Evolutionary conservation across 2,888 invertebrate genomes (phyloP).

Genomic region (Noctua janthina): DNA sequence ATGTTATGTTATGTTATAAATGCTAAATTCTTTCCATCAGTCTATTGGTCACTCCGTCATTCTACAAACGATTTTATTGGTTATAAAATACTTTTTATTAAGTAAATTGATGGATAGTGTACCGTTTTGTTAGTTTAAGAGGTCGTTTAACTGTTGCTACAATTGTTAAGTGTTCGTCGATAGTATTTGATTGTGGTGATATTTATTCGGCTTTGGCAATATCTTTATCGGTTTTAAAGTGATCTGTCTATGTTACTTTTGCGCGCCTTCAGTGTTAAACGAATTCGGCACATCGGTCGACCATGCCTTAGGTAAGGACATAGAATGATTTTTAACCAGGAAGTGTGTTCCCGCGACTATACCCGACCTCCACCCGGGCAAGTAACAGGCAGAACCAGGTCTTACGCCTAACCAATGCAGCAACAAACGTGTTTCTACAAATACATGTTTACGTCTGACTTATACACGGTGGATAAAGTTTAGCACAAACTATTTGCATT

Average conservation of each 20-base stretch:
- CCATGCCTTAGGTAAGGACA: not conserved
- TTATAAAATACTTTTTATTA: slow-evolving; percentile 64
- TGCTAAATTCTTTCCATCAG: not conserved
- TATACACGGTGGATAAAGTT: slow-evolving; percentile 47
- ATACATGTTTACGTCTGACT: slow-evolving; percentile 16
- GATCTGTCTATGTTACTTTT: slow-evolving; percentile 15
- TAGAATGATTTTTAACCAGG: not conserved
- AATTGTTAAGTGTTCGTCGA: slow-evolving; percentile 40
- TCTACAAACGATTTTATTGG: slow-evolving; percentile 63
- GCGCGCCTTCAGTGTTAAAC: too few species aligned
- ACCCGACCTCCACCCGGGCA: not conserved
- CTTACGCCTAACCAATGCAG: slow-evolving; percentile 1
- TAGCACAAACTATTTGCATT: slow-evolving; percentile 59
- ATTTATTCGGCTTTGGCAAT: slow-evolving; percentile 44
- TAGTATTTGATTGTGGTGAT: slow-evolving; percentile 33
- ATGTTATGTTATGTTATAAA: not conserved
- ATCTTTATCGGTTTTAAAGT: slow-evolving; percentile 41
- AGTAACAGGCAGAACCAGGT: not conserved
- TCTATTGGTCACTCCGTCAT: slow-evolving; percentile 34
- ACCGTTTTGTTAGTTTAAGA: slow-evolving; percentile 38
- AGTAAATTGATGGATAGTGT: slow-evolving; percentile 61
- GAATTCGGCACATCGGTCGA: not conserved
- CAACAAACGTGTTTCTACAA: not conserved
- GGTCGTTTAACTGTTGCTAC: slow-evolving; percentile 45
- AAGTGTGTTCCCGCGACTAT: not conserved